Conservation (phyloP, 1,140 invertebrate genomes). For the Tetranychus cinnabarinus region DNA sequence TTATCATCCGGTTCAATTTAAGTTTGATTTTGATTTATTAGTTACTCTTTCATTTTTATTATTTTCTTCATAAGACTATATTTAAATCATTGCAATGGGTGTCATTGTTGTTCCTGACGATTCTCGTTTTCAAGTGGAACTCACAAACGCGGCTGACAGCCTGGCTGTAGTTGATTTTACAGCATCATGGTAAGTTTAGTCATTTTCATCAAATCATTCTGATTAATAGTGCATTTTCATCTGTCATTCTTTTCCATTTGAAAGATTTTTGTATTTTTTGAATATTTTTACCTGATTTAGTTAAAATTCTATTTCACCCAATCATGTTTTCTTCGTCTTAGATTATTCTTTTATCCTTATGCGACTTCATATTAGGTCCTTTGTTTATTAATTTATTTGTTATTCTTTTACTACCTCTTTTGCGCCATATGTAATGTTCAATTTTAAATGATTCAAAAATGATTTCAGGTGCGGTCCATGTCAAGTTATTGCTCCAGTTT, state of each 20-base stretch:
- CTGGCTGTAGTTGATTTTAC: slow-evolving; percentile 87
- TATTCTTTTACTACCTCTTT: too few species aligned
- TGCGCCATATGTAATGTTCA: too few species aligned
- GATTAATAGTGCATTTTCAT: not conserved
- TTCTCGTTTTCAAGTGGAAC: not conserved
- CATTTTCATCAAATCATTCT: not conserved
- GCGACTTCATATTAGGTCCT: not conserved
- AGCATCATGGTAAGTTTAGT: slow-evolving; percentile 47
- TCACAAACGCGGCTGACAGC: slow-evolving; percentile 33
- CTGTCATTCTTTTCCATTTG: not conserved
- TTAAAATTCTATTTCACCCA: not conserved
- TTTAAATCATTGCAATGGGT: not conserved
- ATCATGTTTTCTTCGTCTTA: not conserved
- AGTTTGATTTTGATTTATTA: too few species aligned
- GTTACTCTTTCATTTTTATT: not conserved
- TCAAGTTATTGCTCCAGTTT: slow-evolving; percentile 55
- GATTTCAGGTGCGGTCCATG: slow-evolving; percentile 19
- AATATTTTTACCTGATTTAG: not conserved
- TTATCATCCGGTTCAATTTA: too few species aligned
- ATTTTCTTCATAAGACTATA: too few species aligned
- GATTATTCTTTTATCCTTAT: not conserved
- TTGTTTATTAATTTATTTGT: too few species aligned
- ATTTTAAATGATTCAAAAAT: not conserved
- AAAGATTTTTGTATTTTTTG: not conserved
- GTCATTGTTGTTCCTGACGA: not conserved